These are phyloP conservation scores for Loxodonta africana DNA, from an alignment of 2,113 vertebrate species.

Conservation along the genomic window DNA sequence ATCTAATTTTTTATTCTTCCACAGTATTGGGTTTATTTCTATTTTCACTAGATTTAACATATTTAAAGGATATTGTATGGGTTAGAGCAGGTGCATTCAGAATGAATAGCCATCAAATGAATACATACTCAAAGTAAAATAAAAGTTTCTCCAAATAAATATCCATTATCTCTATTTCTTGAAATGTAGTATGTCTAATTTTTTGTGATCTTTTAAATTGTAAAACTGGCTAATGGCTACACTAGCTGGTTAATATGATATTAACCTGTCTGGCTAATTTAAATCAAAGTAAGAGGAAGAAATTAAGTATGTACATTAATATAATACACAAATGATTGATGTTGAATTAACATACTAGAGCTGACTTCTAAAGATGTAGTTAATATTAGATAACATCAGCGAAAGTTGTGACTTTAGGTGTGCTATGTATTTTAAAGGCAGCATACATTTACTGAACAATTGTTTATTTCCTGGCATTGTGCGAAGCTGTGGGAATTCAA, in stretches of 20 bases:
- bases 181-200: not conserved
- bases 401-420: not conserved
- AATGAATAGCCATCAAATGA: not conserved
- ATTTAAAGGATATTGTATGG: not conserved
- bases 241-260: not conserved
- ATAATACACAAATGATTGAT: not conserved
- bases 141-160: slow-evolving; percentile 2
- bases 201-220: slow-evolving; percentile 41
- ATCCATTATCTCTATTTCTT: not conserved
- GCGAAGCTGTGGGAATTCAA: not conserved
- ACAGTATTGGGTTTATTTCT: not conserved
- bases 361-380: slow-evolving; percentile 19
- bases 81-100: not conserved
- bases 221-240: not conserved
- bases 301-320: not conserved
- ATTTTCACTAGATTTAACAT: not conserved
- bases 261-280: not conserved
- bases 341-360: not conserved
- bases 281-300: not conserved
- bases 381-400: not conserved
- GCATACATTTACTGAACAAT: not conserved
- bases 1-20: not conserved
- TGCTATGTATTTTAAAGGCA: not conserved
- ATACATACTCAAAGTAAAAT: not conserved
- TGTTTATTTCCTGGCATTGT: not conserved